Conservation (phyloP, 2,888 invertebrate species). For the Pollenia amentaria region DNA sequence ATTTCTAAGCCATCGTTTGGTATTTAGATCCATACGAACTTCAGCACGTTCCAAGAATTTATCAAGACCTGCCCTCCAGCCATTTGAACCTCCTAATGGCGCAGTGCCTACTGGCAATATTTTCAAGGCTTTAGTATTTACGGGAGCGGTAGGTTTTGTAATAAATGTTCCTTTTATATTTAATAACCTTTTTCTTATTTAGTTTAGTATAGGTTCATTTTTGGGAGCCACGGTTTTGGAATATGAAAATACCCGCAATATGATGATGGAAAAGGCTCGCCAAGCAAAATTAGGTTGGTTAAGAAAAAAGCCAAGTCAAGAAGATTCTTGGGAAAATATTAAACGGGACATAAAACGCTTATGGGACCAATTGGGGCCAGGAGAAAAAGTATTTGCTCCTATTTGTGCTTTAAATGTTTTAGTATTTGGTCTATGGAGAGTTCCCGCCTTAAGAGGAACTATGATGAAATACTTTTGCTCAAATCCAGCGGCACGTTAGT, state of each 20-base stretch:
- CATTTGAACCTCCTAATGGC: slow-evolving; percentile 73
- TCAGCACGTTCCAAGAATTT: slow-evolving; percentile 63
- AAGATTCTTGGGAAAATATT: slow-evolving; percentile 77
- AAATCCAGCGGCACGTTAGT: slow-evolving; percentile 91
- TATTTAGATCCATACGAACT: slow-evolving; percentile 72
- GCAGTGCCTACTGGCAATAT: slow-evolving; percentile 79
- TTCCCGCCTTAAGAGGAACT: slow-evolving; percentile 88
- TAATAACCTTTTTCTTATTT: slow-evolving; percentile 12
- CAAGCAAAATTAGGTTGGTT: slow-evolving; percentile 83
- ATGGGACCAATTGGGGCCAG: slow-evolving; percentile 90
- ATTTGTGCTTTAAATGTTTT: slow-evolving; percentile 91
- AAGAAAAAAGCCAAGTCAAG: slow-evolving; percentile 74
- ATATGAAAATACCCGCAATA: slow-evolving; percentile 88
- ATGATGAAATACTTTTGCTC: slow-evolving; percentile 95
- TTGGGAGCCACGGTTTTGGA: slow-evolving; percentile 93
- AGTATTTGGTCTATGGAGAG: slow-evolving; percentile 93
- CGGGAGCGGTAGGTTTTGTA: slow-evolving; percentile 79
- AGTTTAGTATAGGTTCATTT: slow-evolving; percentile 89
- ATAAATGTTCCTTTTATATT: not conserved
- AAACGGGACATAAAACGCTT: slow-evolving; percentile 81
- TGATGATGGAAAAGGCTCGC: slow-evolving; percentile 83
- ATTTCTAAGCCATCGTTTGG: slow-evolving; percentile 68
- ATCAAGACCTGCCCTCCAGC: slow-evolving; percentile 69
- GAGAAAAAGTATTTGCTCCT: slow-evolving; percentile 91
- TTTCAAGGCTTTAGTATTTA: slow-evolving; percentile 81